Evolutionary conservation across 2,797 vertebrate genomes (phyloP).

Genomic region (Chelonia mydas): DNA sequence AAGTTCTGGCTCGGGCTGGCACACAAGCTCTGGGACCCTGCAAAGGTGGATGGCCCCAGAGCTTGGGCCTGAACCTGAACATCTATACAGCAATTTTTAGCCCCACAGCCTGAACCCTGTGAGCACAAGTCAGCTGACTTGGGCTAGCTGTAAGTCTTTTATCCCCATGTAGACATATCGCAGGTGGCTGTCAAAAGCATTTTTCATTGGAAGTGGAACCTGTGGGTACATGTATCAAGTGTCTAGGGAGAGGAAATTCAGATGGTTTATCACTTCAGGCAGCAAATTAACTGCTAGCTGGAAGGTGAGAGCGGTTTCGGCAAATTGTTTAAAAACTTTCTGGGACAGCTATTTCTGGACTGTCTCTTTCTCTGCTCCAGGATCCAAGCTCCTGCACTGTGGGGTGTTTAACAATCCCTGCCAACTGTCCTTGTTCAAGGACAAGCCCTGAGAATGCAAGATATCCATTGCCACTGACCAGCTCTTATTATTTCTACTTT

Average conservation of each 20-base stretch:
- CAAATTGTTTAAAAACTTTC: background rate
- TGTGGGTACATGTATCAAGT: background rate
- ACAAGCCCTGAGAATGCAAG: background rate
- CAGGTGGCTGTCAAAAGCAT: background rate
- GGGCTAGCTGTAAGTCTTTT: background rate
- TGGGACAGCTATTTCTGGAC: background rate
- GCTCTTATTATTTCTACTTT: background rate
- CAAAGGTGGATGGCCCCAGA: background rate
- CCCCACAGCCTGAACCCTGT: too few relatives aligned
- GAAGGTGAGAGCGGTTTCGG: background rate
- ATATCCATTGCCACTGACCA: background rate
- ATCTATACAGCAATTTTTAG: background rate
- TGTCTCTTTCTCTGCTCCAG: background rate
- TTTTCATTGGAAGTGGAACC: background rate
- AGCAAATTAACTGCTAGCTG: slow-evolving; percentile 13
- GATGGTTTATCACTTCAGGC: background rate
- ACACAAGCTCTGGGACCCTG: too few relatives aligned
- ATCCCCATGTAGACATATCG: background rate
- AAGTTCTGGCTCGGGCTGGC: background rate
- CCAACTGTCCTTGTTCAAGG: background rate
- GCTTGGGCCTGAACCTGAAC: background rate
- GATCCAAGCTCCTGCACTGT: background rate
- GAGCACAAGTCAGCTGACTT: background rate
- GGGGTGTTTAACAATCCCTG: background rate
- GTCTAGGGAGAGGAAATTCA: background rate